These are phyloP conservation scores for Chlorodrepanis virens DNA, from an alignment of 2,113 vertebrate species.

Conservation along the genomic window DNA sequence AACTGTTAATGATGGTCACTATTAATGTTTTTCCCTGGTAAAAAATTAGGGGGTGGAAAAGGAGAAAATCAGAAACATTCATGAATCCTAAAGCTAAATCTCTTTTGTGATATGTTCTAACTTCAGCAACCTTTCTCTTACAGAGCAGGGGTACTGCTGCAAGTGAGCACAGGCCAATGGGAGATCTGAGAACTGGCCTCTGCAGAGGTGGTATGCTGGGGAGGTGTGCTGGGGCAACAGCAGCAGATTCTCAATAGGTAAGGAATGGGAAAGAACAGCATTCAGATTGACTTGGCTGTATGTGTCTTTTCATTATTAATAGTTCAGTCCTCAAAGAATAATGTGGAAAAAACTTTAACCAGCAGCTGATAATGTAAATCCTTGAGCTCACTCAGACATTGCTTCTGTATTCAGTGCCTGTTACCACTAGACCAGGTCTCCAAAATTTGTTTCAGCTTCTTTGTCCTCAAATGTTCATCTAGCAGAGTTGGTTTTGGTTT, in stretches of 20 bases:
- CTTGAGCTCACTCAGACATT: constrained; percentile 3
- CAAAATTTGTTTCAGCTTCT: neutral
- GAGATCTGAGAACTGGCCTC: neutral
- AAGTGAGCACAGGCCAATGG: neutral
- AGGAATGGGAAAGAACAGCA: neutral
- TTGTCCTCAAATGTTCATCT: neutral
- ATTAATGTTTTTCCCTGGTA: neutral
- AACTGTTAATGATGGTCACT: neutral
- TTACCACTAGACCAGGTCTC: neutral
- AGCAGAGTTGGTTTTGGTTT: neutral
- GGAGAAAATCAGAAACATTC: neutral
- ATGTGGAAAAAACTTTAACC: neutral
- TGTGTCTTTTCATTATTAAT: neutral
- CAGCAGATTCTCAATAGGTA: neutral
- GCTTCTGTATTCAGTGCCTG: neutral
- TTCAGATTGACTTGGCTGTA: neutral
- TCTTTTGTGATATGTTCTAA: neutral
- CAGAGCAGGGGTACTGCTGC: neutral
- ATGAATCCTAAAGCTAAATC: neutral
- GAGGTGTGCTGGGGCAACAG: neutral
- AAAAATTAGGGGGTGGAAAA: neutral
- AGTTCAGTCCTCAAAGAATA: neutral
- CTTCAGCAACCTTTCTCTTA: neutral
- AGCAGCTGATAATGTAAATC: neutral
- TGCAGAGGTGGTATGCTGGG: neutral